phyloP scores from a whole-genome alignment of 2,888 invertebrate species.

The Trichogramma evanescens region DNA sequence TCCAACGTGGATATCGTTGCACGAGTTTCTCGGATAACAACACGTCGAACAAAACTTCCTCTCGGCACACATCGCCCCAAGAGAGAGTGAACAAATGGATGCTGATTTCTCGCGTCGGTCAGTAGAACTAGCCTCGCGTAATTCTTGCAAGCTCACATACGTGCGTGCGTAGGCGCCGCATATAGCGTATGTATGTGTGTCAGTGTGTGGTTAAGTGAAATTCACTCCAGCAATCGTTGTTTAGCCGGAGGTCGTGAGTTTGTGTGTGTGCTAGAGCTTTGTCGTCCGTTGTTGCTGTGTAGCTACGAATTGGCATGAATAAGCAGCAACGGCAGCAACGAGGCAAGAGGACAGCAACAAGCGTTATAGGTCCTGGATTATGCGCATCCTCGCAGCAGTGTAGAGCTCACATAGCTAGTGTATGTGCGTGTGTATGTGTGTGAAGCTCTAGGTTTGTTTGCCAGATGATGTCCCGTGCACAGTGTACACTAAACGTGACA shows the following conservation, averaged over 20 bases:
- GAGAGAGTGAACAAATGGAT: constrained; percentile 5
- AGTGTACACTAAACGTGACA: too few species aligned
- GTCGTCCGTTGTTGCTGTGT: neutral
- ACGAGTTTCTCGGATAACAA: neutral
- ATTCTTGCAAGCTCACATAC: neutral
- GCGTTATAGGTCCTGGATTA: too few species aligned
- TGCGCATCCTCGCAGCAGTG: too few species aligned
- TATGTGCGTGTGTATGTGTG: too few species aligned
- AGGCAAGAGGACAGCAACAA: neutral
- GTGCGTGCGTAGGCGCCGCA: neutral
- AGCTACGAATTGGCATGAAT: constrained; percentile 13
- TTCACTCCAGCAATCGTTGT: too few species aligned
- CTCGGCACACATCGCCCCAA: neutral
- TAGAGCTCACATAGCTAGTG: too few species aligned
- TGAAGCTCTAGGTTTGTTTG: too few species aligned
- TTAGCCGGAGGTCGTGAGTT: too few species aligned
- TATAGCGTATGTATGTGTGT: too few species aligned
- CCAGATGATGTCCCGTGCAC: too few species aligned
- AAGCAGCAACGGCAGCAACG: constrained; percentile 1
- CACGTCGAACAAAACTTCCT: neutral
- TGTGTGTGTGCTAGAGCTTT: constrained; percentile 6
- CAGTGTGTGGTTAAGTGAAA: too few species aligned
- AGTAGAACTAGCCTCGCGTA: neutral
- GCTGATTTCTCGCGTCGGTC: constrained; percentile 5
- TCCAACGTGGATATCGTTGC: neutral